A percentile compares a stretch with the other conserved stretches of the same genome.
These are phyloP conservation scores for Gasteruption jaculator DNA, from an alignment of 2,888 invertebrate genomes.

Conservation along the genomic window DNA sequence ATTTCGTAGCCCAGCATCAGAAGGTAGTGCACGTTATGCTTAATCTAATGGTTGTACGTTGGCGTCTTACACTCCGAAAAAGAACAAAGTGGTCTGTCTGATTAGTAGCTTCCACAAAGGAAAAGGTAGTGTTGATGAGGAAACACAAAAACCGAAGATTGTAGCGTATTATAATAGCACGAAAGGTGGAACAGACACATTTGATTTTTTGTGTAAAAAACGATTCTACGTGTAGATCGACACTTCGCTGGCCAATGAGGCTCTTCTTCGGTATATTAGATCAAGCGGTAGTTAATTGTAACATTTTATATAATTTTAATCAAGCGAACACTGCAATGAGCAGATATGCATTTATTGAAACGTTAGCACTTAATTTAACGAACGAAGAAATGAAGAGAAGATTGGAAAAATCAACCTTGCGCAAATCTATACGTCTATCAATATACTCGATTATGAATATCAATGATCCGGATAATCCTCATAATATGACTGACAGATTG, in stretches of 20 bases:
- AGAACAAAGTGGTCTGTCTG: conserved; percentile 2
- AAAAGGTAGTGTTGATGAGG: not conserved
- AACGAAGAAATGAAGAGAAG: not conserved
- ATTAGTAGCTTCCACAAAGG: conserved; percentile 6
- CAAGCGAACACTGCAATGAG: too few species aligned
- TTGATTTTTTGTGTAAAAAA: too few species aligned
- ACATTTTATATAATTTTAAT: conserved; percentile 19
- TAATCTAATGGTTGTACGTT: conserved; percentile 2
- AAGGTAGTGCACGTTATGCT: conserved; percentile 5
- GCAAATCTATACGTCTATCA: not conserved
- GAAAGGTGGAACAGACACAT: too few species aligned
- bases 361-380: too few species aligned
- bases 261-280: conserved; percentile 28
- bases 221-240: too few species aligned
- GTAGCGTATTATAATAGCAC: too few species aligned
- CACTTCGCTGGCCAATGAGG: too few species aligned
- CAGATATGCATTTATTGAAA: too few species aligned
- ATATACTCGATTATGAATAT: too few species aligned
- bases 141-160: conserved; percentile 4
- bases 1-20: not conserved
- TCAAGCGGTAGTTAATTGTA: conserved; percentile 23
- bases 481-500: too few species aligned
- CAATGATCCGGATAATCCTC: too few species aligned
- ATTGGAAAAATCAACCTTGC: not conserved
- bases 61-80: conserved; percentile 4